Evolutionary conservation across 2,888 invertebrate species (phyloP).

Genomic region (Nomada ruficornis): DNA sequence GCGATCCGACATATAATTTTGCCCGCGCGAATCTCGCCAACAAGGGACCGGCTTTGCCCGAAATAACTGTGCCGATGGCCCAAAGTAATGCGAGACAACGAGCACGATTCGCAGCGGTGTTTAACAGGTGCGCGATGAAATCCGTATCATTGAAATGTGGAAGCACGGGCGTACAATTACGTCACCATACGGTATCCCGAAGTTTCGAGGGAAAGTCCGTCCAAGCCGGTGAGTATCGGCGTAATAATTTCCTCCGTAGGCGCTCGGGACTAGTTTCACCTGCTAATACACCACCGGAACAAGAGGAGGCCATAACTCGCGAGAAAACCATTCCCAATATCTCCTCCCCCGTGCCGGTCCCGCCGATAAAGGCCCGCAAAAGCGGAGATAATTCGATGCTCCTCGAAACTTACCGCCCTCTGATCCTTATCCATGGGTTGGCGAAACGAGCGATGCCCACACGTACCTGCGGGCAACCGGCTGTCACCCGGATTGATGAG

Average conservation of each 20-base stretch:
- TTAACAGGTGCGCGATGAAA: background rate
- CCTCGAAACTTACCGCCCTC: constrained; percentile 42
- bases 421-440: constrained; percentile 48
- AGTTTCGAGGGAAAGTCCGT: constrained; percentile 5
- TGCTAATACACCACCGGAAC: background rate
- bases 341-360: constrained; percentile 18
- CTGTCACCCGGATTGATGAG: constrained; percentile 82
- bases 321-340: constrained; percentile 51
- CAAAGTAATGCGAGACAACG: no score
- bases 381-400: constrained; percentile 53
- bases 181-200: no score
- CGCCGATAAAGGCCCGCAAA: constrained; percentile 51
- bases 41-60: no score
- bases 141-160: background rate
- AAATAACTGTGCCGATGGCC: no score
- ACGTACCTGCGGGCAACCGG: constrained; percentile 69
- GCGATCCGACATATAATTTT: no score
- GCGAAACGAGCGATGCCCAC: constrained; percentile 55
- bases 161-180: background rate
- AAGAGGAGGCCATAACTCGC: constrained; percentile 48
- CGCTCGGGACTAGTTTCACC: constrained; percentile 10
- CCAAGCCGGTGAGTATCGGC: constrained; percentile 3
- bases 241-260: constrained; percentile 31
- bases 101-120: no score
- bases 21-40: no score